Conservation (phyloP, 53 echinoderm and acorn worm genomes). For the Antedon mediterranea region DNA sequence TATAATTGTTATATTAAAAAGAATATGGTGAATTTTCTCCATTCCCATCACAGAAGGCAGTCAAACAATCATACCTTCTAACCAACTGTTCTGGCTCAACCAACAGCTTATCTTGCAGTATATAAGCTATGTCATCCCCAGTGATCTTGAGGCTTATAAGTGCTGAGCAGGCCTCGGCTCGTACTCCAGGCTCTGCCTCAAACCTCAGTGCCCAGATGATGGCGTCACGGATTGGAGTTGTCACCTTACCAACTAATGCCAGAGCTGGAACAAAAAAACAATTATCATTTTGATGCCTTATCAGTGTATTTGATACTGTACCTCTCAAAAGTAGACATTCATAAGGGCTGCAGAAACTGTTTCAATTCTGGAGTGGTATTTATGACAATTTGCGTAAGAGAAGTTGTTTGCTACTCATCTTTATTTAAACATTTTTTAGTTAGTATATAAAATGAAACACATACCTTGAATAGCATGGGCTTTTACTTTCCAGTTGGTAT, state of each 20-base stretch:
- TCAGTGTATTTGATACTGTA: too few relatives aligned
- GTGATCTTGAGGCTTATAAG: conserved; percentile 52
- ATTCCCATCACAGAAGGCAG: background rate
- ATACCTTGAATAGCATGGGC: conserved; percentile 96
- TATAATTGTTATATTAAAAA: too few relatives aligned
- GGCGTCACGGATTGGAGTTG: conserved; percentile 56
- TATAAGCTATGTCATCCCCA: conserved; percentile 54
- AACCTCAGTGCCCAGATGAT: conserved; percentile 86
- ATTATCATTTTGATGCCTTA: too few relatives aligned
- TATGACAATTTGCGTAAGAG: too few relatives aligned
- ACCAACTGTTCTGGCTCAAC: conserved; percentile 80
- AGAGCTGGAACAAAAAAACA: conserved; percentile 36
- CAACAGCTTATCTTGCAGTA: conserved; percentile 91
- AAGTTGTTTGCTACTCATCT: too few relatives aligned
- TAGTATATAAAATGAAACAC: background rate
- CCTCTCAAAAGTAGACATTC: too few relatives aligned
- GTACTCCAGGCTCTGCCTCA: conserved; percentile 80
- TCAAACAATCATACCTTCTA: conserved; percentile 49
- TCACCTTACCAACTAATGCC: conserved; percentile 60
- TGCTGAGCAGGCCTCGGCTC: conserved; percentile 73
- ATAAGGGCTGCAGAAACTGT: too few relatives aligned
- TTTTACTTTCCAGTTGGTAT: conserved; percentile 95
- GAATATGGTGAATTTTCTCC: too few relatives aligned
- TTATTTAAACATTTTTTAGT: too few relatives aligned
- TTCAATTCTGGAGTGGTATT: too few relatives aligned